phyloP scores from a whole-genome alignment of 2,113 vertebrate genomes.

The Oncorhynchus mykiss region DNA sequence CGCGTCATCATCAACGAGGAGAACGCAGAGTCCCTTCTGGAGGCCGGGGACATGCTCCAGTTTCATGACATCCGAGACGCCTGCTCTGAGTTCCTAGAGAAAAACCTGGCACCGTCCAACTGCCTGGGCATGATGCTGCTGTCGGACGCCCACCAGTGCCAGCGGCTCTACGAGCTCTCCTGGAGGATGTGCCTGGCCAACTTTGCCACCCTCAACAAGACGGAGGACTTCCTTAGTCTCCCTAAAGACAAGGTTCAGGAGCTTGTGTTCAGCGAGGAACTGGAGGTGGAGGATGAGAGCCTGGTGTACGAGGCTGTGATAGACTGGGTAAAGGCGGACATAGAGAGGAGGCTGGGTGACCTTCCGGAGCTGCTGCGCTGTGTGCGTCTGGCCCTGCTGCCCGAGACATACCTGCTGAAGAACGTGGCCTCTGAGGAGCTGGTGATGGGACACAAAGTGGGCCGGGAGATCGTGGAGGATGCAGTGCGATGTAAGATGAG shows the following conservation, averaged over 20 bases:
- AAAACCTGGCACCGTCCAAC: slow-evolving; percentile 82
- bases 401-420: slow-evolving; percentile 77
- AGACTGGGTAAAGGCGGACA: slow-evolving; percentile 81
- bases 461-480: slow-evolving; percentile 80
- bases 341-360: slow-evolving; percentile 66
- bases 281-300: slow-evolving; percentile 83
- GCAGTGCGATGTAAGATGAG: slow-evolving; percentile 81
- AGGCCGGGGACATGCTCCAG: slow-evolving; percentile 85
- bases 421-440: slow-evolving; percentile 77
- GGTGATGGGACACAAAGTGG: slow-evolving; percentile 78
- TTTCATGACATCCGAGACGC: slow-evolving; percentile 84
- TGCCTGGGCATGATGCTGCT: slow-evolving; percentile 86
- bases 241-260: slow-evolving; percentile 80
- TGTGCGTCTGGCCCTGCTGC: slow-evolving; percentile 78
- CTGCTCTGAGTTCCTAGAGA: slow-evolving; percentile 79
- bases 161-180: slow-evolving; percentile 78
- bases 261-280: slow-evolving; percentile 81
- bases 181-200: slow-evolving; percentile 82
- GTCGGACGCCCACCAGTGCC: slow-evolving; percentile 81
- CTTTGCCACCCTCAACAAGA: slow-evolving; percentile 75
- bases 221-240: slow-evolving; percentile 80
- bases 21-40: slow-evolving; percentile 81
- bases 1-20: slow-evolving; percentile 83
- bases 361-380: slow-evolving; percentile 78
- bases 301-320: slow-evolving; percentile 82